Evolutionary conservation across 2,113 vertebrate species (phyloP), one percentile per base, ranked within the genome.

Genomic region (Setophaga kirtlandii): DNA sequence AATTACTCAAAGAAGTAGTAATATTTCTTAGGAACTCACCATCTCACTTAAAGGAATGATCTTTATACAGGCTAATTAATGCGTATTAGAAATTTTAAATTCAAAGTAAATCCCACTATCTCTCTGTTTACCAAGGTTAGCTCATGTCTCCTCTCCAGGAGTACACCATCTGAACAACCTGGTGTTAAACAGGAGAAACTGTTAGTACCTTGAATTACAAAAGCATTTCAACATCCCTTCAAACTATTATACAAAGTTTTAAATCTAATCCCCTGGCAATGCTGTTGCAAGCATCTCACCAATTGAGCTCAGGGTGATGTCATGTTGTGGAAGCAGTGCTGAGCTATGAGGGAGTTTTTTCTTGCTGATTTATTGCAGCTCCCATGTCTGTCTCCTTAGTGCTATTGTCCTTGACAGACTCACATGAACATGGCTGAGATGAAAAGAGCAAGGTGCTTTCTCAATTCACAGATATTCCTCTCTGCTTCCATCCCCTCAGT

Each of bases 31-130:
- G 71, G 39, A 95, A 93, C 87, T 94, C 91, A 95, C 55, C 84
- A 85, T 73, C 93, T 97, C 91, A 94, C 19, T 93, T 87, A 94
- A 96, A 91, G 75, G 58, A 91, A 73, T 87, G 78, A 37, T 87
- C 89, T 96, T 95, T 92, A 97, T 64, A 95, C 47, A 92, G 84
- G 83, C 62, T 87, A 96, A 93, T 89, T 91, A 95, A 91, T 53
- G 63, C 5, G 2, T 79, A 87, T 70, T 87, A 93, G 74, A 94
- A 82, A 93, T 76, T 71, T 55, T 85, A 84, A 93, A 95, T 85
- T 84, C 83, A 93, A 96, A 87, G 77, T 74, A 96, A 91, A 96
- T 96, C 62, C 67, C 84, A 93, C 84, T 96, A 64, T 95, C 87
- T 96, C 92, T 94, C 73, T 94, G 77, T 95, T 94, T 88, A 96